Percentiles rank a stretch among this genome's conserved stretches.
Conservation (phyloP, 2,113 vertebrate genomes). For the Bubalus kerabau region DNA sequence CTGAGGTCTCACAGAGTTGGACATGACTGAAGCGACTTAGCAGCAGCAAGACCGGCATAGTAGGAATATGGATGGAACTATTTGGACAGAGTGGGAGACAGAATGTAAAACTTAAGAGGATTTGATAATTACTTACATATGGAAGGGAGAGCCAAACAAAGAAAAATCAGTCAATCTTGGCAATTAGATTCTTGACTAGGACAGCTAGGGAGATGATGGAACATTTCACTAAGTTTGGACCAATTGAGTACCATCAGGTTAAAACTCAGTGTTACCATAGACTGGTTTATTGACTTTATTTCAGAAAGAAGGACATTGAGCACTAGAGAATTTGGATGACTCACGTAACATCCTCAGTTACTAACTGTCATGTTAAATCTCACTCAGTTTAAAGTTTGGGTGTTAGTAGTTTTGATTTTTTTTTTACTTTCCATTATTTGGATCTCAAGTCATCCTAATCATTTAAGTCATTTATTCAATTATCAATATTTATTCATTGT, state of each 20-base stretch:
- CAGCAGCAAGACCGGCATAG: background rate
- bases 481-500: background rate
- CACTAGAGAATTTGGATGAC: background rate
- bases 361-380: background rate
- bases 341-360: background rate
- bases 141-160: background rate
- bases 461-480: background rate
- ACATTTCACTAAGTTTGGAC: background rate
- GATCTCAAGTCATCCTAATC: background rate
- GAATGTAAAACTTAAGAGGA: background rate
- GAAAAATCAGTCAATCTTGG: background rate
- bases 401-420: background rate
- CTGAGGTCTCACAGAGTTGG: too few species aligned
- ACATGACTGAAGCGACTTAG: too few species aligned
- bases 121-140: background rate
- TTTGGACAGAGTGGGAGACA: background rate
- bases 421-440: constrained; percentile 4
- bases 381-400: background rate
- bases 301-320: background rate
- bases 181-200: background rate
- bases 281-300: background rate
- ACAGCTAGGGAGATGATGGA: background rate
- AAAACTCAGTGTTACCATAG: background rate
- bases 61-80: background rate
- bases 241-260: background rate